Conservation (phyloP, 1,140 invertebrate species). For the Formica selysi region DNA sequence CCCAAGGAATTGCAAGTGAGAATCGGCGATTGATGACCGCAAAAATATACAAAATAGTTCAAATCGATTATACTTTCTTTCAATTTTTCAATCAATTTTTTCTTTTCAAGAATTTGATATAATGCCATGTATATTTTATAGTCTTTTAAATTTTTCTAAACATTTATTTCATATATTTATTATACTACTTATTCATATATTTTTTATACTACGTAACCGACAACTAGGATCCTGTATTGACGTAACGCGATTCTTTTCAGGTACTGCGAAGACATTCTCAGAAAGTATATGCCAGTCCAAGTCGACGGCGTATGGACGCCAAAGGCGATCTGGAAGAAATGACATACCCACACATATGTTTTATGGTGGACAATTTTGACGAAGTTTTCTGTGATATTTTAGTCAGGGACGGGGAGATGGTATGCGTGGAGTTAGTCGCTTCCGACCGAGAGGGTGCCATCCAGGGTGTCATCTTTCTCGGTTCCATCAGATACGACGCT, state of each 20-base stretch:
- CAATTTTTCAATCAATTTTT: not conserved
- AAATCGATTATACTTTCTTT: not conserved
- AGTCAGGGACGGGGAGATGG: slow-evolving; percentile 99
- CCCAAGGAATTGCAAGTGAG: slow-evolving; percentile 97
- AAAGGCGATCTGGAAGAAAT: slow-evolving; percentile 99
- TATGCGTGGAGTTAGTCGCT: slow-evolving; percentile 98
- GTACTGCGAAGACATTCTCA: slow-evolving; percentile 97
- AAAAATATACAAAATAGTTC: not conserved
- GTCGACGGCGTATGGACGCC: slow-evolving; percentile 97
- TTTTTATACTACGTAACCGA: not conserved
- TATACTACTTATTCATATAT: not conserved
- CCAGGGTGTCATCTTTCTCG: slow-evolving; percentile 97
- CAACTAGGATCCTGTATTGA: not conserved
- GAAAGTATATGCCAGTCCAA: slow-evolving; percentile 98
- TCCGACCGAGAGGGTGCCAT: slow-evolving; percentile 93
- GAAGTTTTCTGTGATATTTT: slow-evolving; percentile 99
- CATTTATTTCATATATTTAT: not conserved
- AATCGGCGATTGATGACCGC: not conserved
- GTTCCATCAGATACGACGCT: slow-evolving; percentile 98
- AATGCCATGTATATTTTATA: not conserved
- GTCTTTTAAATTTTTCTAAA: not conserved
- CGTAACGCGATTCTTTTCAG: slow-evolving; percentile 64
- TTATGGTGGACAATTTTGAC: slow-evolving; percentile 99
- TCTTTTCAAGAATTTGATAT: not conserved
- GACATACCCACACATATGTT: slow-evolving; percentile 99